A percentile compares a stretch with the other conserved stretches of the same genome.
Evolutionary conservation across 1,140 invertebrate genomes (phyloP).

Genomic region (Thrips palmi): DNA sequence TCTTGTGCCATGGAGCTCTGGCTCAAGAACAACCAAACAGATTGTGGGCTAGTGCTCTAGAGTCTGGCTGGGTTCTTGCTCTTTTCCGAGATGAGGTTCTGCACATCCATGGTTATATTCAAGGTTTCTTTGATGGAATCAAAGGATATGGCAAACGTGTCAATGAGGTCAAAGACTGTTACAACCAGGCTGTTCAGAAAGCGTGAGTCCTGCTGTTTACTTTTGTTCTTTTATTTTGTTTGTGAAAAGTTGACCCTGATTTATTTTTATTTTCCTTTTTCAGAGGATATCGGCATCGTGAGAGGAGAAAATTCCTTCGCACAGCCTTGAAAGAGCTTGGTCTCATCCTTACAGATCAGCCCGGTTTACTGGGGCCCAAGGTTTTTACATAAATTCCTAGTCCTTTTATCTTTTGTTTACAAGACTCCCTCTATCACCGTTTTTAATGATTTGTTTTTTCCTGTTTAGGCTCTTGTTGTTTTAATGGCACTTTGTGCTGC

Average conservation of each 20-base stretch:
- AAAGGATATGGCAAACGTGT: slow-evolving; percentile 89
- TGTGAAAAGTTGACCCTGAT: neutral
- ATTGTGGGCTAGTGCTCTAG: slow-evolving; percentile 79
- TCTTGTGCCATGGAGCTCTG: slow-evolving; percentile 73
- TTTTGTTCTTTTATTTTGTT: slow-evolving; percentile 12
- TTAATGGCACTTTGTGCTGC: slow-evolving; percentile 91
- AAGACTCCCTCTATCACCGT: neutral
- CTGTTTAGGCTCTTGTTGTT: slow-evolving; percentile 75
- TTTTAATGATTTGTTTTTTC: slow-evolving; percentile 15
- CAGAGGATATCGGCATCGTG: slow-evolving; percentile 66
- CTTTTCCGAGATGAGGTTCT: slow-evolving; percentile 95
- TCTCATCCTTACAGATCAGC: slow-evolving; percentile 91
- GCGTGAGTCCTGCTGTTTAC: slow-evolving; percentile 26
- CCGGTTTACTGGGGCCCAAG: slow-evolving; percentile 90
- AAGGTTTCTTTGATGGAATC: slow-evolving; percentile 82
- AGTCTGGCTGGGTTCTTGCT: slow-evolving; percentile 84
- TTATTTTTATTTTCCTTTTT: slow-evolving; percentile 8
- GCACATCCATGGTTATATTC: slow-evolving; percentile 86
- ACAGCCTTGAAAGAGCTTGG: slow-evolving; percentile 90
- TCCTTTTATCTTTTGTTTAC: slow-evolving; percentile 2
- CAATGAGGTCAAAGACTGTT: slow-evolving; percentile 87
- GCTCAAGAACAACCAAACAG: slow-evolving; percentile 63
- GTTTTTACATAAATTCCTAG: too few species aligned
- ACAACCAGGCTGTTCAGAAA: slow-evolving; percentile 74
- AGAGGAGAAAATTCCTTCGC: slow-evolving; percentile 88